Conservation (phyloP, 2,113 vertebrate genomes). For the Etheostoma cragini region DNA sequence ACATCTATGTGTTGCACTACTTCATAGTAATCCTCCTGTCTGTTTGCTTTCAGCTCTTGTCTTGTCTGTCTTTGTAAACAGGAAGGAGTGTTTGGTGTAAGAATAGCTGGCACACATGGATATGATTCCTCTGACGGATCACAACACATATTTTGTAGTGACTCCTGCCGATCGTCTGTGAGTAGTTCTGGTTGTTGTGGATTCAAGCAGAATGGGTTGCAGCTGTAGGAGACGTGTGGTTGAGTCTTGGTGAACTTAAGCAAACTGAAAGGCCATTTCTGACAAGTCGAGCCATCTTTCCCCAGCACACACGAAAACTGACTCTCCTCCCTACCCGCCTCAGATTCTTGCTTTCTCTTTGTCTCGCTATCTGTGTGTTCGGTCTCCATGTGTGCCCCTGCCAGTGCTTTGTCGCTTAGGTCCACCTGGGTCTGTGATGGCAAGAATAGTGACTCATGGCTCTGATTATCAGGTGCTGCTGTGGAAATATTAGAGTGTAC, state of each 20-base stretch:
- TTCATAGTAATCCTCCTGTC: conserved; percentile 46
- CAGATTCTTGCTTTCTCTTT: conserved; percentile 38
- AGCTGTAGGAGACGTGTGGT: conserved; percentile 93
- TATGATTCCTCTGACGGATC: conserved; percentile 49
- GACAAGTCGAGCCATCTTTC: conserved; percentile 88
- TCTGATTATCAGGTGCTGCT: conserved; percentile 47
- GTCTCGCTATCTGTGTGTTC: conserved; percentile 31
- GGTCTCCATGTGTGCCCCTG: conserved; percentile 19
- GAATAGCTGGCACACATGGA: conserved; percentile 41
- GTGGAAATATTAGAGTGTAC: conserved; percentile 52
- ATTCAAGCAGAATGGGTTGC: conserved; percentile 90
- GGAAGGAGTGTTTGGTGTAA: conserved; percentile 41
- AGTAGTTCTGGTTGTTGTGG: conserved; percentile 60
- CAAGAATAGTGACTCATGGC: conserved; percentile 21
- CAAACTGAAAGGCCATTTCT: conserved; percentile 92
- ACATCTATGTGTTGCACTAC: conserved; percentile 34
- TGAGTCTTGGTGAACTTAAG: conserved; percentile 92
- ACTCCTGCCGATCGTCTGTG: conserved; percentile 31
- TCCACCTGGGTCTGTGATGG: conserved; percentile 39
- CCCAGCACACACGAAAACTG: conserved; percentile 87
- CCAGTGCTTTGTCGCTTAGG: conserved; percentile 18
- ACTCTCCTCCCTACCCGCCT: conserved; percentile 43
- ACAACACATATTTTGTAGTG: conserved; percentile 34
- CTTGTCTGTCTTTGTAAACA: conserved; percentile 62
- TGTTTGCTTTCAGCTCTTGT: conserved; percentile 39